Base-by-base conservation (phyloP, 1,140 invertebrate species). In the Eriosoma lanigerum region DNA sequence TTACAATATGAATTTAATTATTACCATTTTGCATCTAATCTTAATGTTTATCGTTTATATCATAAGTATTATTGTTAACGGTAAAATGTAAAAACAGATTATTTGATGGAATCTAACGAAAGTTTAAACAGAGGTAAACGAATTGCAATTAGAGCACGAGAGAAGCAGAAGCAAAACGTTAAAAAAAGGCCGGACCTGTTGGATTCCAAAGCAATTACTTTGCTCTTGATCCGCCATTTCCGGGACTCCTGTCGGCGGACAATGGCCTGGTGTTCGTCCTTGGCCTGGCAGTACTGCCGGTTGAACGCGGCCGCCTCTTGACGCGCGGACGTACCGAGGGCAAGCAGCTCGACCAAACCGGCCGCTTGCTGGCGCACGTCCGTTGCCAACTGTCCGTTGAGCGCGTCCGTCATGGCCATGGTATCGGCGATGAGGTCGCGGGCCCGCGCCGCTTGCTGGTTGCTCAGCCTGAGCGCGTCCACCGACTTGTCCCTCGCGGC, bases 401-500 rank as follows among this genome's bases (percentile, higher is more conserved):
- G 70, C 21, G 13, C 10, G 24, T 73, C 26, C 24, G 1, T 29
- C 70, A 38, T 54, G 1, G 3, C 13, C 50, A 10, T 6, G 26
- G 54, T 73, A 26, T 54, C 26, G 50, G 48, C 48, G 9, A 50
- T 50, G 0, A 73, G 2, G 48, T 54, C 50, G 10, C 50, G 48
- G 3, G 48, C 26, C 17, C 13, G 8, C 3, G 46, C 44, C 48
- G 38, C 19, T 17, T 32, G 15, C 21, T 6, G 48, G 48, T 54
- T 54, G 9, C 21, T 17, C 24, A 73, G 17, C 48, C 26, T 26
- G 3, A 73, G 48, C 10, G 70, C 70, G 48, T 73, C 70, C 24
- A 73, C 24, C 17, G 15, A 54, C 26, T 73, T 29, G 68, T 24
- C 68, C n/a, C n/a, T n/a, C n/a, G n/a, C n/a, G n/a, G n/a, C n/a